A percentile compares a stretch with the other conserved stretches of the same genome.
phyloP scores from a whole-genome alignment of 2,797 vertebrate genomes.

The Gymnopithys bicolor region DNA sequence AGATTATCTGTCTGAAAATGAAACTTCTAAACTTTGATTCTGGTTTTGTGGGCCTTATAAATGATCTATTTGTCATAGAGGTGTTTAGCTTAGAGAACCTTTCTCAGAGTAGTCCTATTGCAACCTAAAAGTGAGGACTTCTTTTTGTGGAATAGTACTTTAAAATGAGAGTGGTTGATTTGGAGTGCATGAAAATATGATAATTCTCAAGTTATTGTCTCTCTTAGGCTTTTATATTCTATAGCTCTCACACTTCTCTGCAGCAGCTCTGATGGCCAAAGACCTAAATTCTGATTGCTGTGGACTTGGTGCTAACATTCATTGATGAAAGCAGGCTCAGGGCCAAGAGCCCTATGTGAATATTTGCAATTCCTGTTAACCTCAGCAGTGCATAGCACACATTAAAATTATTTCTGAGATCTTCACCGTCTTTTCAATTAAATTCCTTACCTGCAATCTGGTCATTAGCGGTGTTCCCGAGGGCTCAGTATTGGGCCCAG shows the following conservation, averaged over 20 bases:
- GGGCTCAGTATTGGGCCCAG: neutral
- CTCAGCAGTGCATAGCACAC: neutral
- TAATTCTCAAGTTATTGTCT: neutral
- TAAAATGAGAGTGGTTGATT: neutral
- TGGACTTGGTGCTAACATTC: neutral
- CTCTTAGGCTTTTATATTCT: neutral
- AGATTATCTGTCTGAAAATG: neutral
- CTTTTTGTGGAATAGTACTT: neutral
- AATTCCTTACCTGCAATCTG: neutral
- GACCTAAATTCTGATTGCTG: slow-evolving; percentile 16
- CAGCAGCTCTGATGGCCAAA: neutral
- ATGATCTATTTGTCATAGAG: neutral
- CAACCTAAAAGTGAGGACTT: neutral
- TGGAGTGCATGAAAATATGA: neutral
- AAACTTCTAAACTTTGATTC: neutral
- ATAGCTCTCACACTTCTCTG: neutral
- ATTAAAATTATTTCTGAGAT: slow-evolving; percentile 19
- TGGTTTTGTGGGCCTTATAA: neutral
- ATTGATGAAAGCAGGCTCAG: slow-evolving; percentile 11
- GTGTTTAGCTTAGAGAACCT: neutral
- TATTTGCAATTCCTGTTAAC: slow-evolving; percentile 54
- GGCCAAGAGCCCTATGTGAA: slow-evolving; percentile 2
- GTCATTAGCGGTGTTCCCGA: neutral
- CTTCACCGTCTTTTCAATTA: slow-evolving; percentile 28
- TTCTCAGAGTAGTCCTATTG: neutral